phyloP scores from a whole-genome alignment of 1,140 invertebrate genomes.

The Phymastichus coffea region DNA sequence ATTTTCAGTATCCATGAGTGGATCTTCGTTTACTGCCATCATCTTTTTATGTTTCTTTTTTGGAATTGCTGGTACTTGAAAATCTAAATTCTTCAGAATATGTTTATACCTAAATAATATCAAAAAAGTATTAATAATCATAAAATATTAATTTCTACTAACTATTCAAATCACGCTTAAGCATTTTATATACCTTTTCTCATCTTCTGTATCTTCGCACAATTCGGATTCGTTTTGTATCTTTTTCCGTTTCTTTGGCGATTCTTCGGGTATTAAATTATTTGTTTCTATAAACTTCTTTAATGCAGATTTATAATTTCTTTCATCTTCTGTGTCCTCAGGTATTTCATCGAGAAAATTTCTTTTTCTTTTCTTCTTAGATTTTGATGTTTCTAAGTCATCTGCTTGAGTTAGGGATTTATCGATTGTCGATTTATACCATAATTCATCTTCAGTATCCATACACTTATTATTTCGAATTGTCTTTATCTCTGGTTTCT shows the following conservation, averaged over 20 bases:
- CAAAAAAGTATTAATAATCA: too few species aligned
- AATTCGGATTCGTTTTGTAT: too few species aligned
- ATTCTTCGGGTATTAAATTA: neutral
- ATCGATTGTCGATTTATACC: neutral
- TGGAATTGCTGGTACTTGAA: neutral
- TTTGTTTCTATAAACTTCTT: neutral
- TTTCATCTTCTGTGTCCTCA: neutral
- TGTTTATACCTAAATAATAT: too few species aligned
- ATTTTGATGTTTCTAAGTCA: too few species aligned
- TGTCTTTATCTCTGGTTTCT: too few species aligned
- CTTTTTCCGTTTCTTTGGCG: constrained; percentile 14
- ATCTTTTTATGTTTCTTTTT: neutral
- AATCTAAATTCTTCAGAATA: neutral
- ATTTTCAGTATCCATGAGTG: constrained; percentile 16
- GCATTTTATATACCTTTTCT: constrained; percentile 3
- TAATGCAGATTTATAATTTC: neutral
- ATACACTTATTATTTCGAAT: neutral
- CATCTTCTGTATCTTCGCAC: neutral
- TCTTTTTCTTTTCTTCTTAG: too few species aligned
- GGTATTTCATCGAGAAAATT: too few species aligned
- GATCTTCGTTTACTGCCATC: neutral
- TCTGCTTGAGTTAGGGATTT: too few species aligned
- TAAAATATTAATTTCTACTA: neutral
- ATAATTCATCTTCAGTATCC: neutral
- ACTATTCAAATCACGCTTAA: too few species aligned